These are phyloP conservation scores for Tapirus indicus DNA, from an alignment of 2,797 vertebrate species.

Conservation along the genomic window DNA sequence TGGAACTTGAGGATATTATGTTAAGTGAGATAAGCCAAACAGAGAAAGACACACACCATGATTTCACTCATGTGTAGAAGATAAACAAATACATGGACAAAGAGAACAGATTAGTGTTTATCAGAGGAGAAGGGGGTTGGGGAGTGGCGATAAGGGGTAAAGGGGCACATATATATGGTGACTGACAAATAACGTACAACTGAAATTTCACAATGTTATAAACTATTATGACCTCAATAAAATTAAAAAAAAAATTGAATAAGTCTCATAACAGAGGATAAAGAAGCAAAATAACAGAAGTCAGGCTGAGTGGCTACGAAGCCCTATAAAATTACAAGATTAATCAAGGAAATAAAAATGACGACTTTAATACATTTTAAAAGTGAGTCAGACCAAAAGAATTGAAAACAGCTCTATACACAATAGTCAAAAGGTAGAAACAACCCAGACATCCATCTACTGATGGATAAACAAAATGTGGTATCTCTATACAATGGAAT, in stretches of 20 bases:
- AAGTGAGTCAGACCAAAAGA: slow-evolving; percentile 33
- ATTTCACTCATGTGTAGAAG: too few relatives aligned
- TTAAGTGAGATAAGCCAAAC: too few relatives aligned
- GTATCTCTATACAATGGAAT: not conserved
- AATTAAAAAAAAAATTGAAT: slow-evolving; percentile 63
- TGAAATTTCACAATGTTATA: too few relatives aligned
- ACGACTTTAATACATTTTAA: slow-evolving; percentile 67
- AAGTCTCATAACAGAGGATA: slow-evolving; percentile 83
- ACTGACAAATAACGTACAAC: too few relatives aligned
- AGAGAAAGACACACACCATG: too few relatives aligned
- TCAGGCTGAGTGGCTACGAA: slow-evolving; percentile 80
- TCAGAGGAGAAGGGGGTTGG: too few relatives aligned
- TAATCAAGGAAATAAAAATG: slow-evolving; percentile 87
- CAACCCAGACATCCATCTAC: not conserved
- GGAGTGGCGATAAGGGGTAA: too few relatives aligned
- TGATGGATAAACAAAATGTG: not conserved
- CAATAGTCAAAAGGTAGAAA: not conserved
- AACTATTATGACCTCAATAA: too few relatives aligned
- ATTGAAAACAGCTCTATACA: not conserved
- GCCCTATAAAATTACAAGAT: slow-evolving; percentile 84
- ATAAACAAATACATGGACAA: too few relatives aligned
- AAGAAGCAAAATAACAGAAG: slow-evolving; percentile 85
- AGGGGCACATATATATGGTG: too few relatives aligned
- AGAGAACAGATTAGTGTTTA: too few relatives aligned
- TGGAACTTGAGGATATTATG: too few relatives aligned